phyloP scores from a whole-genome alignment of 1,140 invertebrate genomes.

The Ephestia elutella region DNA sequence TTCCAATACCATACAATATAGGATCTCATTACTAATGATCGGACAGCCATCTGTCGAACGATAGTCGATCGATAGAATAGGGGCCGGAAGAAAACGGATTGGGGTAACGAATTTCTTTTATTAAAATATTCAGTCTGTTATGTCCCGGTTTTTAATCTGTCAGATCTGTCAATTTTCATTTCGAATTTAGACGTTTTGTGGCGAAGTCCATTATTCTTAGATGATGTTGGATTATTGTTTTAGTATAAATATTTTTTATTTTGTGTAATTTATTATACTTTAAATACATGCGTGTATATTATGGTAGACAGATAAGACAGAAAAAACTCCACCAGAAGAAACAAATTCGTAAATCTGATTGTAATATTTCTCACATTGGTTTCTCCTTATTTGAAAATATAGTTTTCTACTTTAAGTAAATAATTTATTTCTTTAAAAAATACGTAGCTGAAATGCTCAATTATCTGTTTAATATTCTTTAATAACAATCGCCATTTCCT shows the following conservation, averaged over 20 bases:
- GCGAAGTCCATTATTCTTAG: too few relatives aligned
- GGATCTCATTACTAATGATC: slow-evolving; percentile 50
- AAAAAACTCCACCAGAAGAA: too few relatives aligned
- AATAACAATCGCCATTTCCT: slow-evolving; percentile 9
- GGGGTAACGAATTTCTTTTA: neutral
- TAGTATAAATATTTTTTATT: neutral
- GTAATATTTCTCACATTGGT: too few relatives aligned
- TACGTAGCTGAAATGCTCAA: neutral
- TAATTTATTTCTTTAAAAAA: too few relatives aligned
- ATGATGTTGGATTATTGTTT: too few relatives aligned
- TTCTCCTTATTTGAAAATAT: too few relatives aligned
- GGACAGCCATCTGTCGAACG: slow-evolving; percentile 45
- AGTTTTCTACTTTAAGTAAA: too few relatives aligned
- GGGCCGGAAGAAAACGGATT: slow-evolving; percentile 3
- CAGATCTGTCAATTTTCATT: neutral
- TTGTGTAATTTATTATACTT: too few relatives aligned
- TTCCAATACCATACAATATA: slow-evolving; percentile 15
- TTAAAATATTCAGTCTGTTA: neutral
- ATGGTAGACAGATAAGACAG: too few relatives aligned
- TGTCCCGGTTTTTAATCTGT: neutral
- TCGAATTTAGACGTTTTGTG: neutral
- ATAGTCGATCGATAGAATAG: slow-evolving; percentile 11
- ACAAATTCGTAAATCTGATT: too few relatives aligned
- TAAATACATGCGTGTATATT: too few relatives aligned
- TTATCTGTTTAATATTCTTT: slow-evolving; percentile 4